Percentiles rank a stretch among this genome's conserved stretches.
Evolutionary conservation across 1,140 invertebrate species (phyloP).

Genomic region (Cyclina sinensis): DNA sequence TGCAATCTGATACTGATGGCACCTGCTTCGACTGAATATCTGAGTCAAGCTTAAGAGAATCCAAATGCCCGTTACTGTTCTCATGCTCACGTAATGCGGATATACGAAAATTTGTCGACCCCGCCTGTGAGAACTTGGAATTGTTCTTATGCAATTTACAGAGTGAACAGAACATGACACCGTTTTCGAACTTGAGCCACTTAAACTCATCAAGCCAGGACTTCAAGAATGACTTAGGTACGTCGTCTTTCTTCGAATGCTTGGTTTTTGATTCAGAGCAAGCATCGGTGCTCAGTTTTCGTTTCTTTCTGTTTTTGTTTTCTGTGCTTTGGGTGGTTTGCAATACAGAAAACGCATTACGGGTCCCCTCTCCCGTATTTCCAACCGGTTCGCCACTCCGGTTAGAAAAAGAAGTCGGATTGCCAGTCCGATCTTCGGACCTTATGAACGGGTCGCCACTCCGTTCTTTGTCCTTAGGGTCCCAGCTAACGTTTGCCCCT

Average conservation of each 20-base stretch:
- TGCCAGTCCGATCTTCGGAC: not conserved
- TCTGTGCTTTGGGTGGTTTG: not conserved
- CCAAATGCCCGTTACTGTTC: not conserved
- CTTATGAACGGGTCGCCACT: not conserved
- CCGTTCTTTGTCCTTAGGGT: too few relatives aligned
- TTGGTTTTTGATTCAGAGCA: not conserved
- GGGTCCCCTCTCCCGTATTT: too few relatives aligned
- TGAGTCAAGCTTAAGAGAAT: not conserved
- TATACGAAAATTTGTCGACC: not conserved
- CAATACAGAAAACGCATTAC: too few relatives aligned
- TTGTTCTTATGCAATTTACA: not conserved
- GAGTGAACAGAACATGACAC: not conserved
- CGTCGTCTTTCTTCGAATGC: not conserved
- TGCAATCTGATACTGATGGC: not conserved
- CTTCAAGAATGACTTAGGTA: not conserved
- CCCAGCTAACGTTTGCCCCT: too few relatives aligned
- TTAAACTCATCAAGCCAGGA: not conserved
- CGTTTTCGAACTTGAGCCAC: not conserved
- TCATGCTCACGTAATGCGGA: not conserved
- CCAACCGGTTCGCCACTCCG: too few relatives aligned
- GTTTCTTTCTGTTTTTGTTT: not conserved
- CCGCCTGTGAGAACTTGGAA: not conserved
- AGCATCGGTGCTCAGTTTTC: not conserved
- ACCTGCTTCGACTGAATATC: not conserved
- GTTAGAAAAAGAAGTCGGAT: not conserved